These are phyloP conservation scores for Hafferia zeledoni DNA, from an alignment of 2,797 vertebrate species.

Conservation along the genomic window DNA sequence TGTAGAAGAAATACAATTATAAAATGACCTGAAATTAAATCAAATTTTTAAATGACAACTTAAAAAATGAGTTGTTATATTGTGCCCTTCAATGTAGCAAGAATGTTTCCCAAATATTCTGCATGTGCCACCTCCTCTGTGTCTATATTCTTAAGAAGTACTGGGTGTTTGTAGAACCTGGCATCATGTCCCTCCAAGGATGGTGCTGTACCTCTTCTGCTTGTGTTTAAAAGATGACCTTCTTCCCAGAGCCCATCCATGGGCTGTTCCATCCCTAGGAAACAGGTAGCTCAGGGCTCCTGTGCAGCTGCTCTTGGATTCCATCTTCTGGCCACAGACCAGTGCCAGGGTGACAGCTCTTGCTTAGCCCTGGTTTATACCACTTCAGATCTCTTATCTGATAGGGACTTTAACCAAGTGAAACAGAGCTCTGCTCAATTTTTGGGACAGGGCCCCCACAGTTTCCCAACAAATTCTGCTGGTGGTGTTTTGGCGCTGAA, in stretches of 20 bases:
- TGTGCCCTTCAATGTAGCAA: neutral
- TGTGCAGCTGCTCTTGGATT: neutral
- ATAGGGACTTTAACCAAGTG: neutral
- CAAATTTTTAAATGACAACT: neutral
- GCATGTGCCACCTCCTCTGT: neutral
- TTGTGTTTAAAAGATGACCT: neutral
- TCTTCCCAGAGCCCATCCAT: neutral
- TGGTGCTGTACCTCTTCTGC: neutral
- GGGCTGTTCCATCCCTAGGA: neutral
- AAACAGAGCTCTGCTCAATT: neutral
- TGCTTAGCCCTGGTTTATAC: rapidly evolving
- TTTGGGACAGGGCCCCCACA: neutral
- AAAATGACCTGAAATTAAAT: neutral
- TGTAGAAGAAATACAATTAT: neutral
- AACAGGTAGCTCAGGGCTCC: neutral
- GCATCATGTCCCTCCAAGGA: no score
- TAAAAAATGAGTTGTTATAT: neutral
- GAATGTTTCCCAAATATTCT: neutral
- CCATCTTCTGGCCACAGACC: rapidly evolving
- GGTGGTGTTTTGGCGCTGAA: neutral
- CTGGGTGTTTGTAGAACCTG: neutral
- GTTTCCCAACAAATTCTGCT: neutral
- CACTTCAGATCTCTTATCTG: neutral
- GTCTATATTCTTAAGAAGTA: neutral
- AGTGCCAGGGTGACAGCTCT: neutral